Evolutionary conservation across 1,140 invertebrate genomes (phyloP).

Genomic region (Drosophila equinoxialis): DNA sequence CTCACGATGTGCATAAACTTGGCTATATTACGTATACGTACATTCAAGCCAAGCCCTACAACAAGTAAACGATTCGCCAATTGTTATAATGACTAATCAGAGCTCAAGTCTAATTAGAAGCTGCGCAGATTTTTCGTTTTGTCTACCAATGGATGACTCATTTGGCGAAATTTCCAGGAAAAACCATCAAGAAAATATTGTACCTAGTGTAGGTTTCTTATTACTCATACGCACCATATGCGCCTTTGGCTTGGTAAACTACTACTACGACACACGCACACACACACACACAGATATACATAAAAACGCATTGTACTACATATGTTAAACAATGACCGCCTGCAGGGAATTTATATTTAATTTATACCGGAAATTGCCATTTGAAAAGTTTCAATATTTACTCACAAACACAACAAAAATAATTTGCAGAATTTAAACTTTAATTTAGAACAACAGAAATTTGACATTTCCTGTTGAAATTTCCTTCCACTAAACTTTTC

Average conservation of each 20-base stretch:
- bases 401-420: not conserved
- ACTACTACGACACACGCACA: not conserved
- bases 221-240: slow-evolving; percentile 71
- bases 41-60: slow-evolving; percentile 43
- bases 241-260: not conserved
- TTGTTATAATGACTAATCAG: slow-evolving; percentile 58
- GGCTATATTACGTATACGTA: slow-evolving; percentile 54
- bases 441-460: not conserved
- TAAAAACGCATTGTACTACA: not conserved
- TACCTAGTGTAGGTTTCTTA: slow-evolving; percentile 47
- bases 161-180: slow-evolving; percentile 25
- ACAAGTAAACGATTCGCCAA: slow-evolving; percentile 15
- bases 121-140: slow-evolving; percentile 61
- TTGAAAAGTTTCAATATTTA: not conserved
- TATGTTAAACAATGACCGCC: slow-evolving; percentile 1
- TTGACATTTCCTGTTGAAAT: not conserved
- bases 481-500: not conserved
- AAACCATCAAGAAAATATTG: slow-evolving; percentile 47
- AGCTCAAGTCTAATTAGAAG: slow-evolving; percentile 65
- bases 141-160: slow-evolving; percentile 39
- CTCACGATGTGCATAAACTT: slow-evolving; percentile 58
- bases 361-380: not conserved
- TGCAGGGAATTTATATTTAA: slow-evolving; percentile 1
- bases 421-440: not conserved
- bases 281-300: not conserved